Percentiles rank a stretch among this genome's conserved stretches.
Evolutionary conservation across 2,888 invertebrate genomes (phyloP).

Genomic region (Tricholauxania praeusta): DNA sequence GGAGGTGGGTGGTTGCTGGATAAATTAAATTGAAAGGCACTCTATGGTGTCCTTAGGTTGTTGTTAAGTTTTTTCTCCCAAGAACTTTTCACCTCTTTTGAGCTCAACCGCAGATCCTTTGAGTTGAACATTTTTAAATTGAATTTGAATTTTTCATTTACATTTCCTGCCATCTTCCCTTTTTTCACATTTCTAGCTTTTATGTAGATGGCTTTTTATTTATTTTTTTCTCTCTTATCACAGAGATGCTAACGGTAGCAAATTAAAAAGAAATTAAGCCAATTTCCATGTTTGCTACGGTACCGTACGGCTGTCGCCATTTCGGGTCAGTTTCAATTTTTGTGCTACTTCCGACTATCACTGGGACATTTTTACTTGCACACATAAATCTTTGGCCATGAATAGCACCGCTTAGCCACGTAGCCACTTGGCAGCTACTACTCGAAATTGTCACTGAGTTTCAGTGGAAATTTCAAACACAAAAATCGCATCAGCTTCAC

Average conservation of each 20-base stretch:
- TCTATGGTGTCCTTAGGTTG: not conserved
- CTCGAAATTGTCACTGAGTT: constrained; percentile 43
- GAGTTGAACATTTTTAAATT: constrained; percentile 55
- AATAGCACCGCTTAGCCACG: constrained; percentile 51
- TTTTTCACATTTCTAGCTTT: not conserved
- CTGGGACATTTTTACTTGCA: constrained; percentile 45
- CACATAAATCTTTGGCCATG: constrained; percentile 62
- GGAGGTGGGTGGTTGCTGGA: not conserved
- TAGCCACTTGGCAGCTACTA: constrained; percentile 45
- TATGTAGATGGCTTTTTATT: too few relatives aligned
- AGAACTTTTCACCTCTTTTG: constrained; percentile 48
- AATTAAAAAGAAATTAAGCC: constrained; percentile 67
- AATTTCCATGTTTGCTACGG: constrained; percentile 57
- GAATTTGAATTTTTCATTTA: constrained; percentile 50
- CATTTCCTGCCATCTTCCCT: constrained; percentile 21
- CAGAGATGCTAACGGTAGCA: constrained; percentile 53
- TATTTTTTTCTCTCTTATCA: too few relatives aligned
- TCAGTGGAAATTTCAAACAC: constrained; percentile 20
- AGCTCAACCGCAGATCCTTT: constrained; percentile 32
- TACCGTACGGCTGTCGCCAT: constrained; percentile 16
- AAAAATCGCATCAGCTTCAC: constrained; percentile 47
- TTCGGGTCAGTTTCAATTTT: constrained; percentile 56
- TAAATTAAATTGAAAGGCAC: constrained; percentile 42
- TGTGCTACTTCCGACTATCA: constrained; percentile 24
- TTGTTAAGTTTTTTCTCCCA: not conserved